Evolutionary conservation across 2,888 invertebrate genomes (phyloP).

Genomic region (Aricia artaxerxes): DNA sequence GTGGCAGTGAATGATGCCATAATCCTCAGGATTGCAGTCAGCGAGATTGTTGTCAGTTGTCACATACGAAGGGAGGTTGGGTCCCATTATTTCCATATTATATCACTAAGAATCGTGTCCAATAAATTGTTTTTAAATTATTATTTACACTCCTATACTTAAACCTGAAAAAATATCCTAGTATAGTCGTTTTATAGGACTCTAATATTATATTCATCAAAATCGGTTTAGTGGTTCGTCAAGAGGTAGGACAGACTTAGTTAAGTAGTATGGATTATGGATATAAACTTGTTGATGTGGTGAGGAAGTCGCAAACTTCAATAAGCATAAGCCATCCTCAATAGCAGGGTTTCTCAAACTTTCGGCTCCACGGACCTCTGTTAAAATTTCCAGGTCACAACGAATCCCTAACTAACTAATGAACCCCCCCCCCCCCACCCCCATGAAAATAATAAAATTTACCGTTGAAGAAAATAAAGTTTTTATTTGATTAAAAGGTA

Average conservation of each 20-base stretch:
- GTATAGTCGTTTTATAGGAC: too few species aligned
- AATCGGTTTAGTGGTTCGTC: background rate
- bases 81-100: background rate
- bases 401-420: too few species aligned
- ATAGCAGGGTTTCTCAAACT: background rate
- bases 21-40: constrained; percentile 3
- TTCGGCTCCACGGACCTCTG: too few species aligned
- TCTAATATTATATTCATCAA: background rate
- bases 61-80: background rate
- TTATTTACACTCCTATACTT: too few species aligned
- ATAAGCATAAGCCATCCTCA: background rate
- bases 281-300: background rate
- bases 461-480: too few species aligned
- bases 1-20: constrained; percentile 3
- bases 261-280: background rate
- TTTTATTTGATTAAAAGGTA: too few species aligned
- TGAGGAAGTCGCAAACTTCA: background rate
- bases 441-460: too few species aligned
- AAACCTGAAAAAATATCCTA: too few species aligned
- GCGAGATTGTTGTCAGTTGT: constrained; percentile 1
- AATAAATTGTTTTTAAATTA: too few species aligned
- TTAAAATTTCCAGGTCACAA: too few species aligned
- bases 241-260: background rate
- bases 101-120: background rate
- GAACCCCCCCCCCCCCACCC: too few species aligned